Evolutionary conservation across 2,888 invertebrate species (phyloP).

Genomic region (Synergus laeviventris): DNA sequence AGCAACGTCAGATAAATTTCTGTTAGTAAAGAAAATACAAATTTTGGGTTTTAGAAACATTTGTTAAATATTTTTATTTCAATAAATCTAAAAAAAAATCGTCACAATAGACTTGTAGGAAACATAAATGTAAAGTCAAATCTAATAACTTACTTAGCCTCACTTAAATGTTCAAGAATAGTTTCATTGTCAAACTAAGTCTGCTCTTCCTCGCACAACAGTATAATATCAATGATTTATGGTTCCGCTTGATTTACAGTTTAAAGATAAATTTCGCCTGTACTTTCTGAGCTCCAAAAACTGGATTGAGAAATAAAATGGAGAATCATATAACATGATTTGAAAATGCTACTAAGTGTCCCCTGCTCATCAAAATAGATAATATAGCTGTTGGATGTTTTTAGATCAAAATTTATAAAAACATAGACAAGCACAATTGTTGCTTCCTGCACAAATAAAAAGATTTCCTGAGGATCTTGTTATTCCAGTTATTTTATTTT

Average conservation of each 20-base stretch:
- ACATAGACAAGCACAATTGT: neutral
- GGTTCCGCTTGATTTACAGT: neutral
- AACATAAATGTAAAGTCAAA: neutral
- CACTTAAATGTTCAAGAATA: neutral
- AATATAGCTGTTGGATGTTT: neutral
- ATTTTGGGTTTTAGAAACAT: too few relatives aligned
- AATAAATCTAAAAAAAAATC: too few relatives aligned
- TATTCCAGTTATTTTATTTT: neutral
- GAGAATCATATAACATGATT: neutral
- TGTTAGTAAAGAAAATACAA: too few relatives aligned
- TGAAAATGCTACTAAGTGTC: neutral
- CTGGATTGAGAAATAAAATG: neutral
- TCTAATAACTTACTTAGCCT: neutral
- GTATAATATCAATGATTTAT: neutral
- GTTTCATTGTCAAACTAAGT: neutral
- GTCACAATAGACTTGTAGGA: too few relatives aligned
- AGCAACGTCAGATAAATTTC: too few relatives aligned
- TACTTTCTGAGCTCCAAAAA: neutral
- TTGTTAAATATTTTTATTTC: too few relatives aligned
- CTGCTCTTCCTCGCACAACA: neutral
- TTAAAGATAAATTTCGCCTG: constrained; percentile 2
- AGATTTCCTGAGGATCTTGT: neutral
- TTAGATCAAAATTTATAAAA: neutral
- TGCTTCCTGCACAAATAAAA: too few relatives aligned
- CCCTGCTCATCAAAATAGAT: neutral